Conservation (phyloP, 2,888 invertebrate genomes). For the Atrina japonica region DNA sequence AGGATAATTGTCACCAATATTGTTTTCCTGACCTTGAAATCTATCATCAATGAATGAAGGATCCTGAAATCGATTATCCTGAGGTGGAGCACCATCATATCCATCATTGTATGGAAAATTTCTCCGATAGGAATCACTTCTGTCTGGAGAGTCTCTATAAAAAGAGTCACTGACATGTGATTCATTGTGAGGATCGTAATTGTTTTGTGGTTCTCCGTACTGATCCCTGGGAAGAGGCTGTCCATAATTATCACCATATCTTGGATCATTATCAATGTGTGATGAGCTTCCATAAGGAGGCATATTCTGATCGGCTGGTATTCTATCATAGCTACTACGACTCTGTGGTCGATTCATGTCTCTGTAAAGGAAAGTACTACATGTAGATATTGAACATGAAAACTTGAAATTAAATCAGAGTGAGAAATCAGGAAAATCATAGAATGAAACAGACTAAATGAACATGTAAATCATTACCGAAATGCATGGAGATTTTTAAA, state of each 20-base stretch:
- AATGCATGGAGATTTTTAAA: no score
- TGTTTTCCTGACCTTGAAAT: slow-evolving; percentile 25
- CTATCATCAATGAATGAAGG: slow-evolving; percentile 46
- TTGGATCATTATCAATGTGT: slow-evolving; percentile 1
- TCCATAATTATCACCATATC: neutral
- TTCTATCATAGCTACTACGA: slow-evolving; percentile 15
- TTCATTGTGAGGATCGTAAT: slow-evolving; percentile 38
- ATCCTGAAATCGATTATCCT: slow-evolving; percentile 31
- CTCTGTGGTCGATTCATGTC: slow-evolving; percentile 25
- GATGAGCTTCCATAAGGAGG: slow-evolving; percentile 8
- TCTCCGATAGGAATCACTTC: slow-evolving; percentile 51
- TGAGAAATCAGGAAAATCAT: no score
- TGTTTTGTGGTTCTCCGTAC: slow-evolving; percentile 27
- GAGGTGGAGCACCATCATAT: slow-evolving; percentile 25
- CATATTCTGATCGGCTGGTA: slow-evolving; percentile 3
- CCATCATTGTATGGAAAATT: slow-evolving; percentile 78
- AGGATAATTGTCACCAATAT: slow-evolving; percentile 32
- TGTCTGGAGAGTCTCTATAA: slow-evolving; percentile 46
- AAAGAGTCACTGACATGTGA: slow-evolving; percentile 36
- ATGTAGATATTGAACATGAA: no score
- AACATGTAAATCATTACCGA: no score
- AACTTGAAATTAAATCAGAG: no score
- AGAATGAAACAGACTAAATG: no score
- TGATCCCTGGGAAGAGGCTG: slow-evolving; percentile 14
- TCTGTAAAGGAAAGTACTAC: slow-evolving; percentile 11